phyloP scores from a whole-genome alignment of 2,888 invertebrate species.

The Cacoxenus indagator region DNA sequence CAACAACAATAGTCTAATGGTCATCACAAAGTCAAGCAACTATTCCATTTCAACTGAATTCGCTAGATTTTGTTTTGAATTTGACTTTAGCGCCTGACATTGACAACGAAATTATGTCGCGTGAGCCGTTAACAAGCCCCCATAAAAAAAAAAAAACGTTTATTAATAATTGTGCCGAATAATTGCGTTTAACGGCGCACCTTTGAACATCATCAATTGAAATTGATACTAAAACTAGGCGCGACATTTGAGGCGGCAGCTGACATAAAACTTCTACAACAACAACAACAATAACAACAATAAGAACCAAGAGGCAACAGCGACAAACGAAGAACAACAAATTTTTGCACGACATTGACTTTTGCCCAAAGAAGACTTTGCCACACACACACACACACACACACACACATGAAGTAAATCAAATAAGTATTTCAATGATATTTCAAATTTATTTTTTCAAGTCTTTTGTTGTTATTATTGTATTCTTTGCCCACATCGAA shows the following conservation, averaged over 20 bases:
- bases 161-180: too few species aligned
- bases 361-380: conserved; percentile 15
- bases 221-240: neutral
- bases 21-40: too few species aligned
- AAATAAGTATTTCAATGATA: neutral
- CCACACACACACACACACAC: neutral
- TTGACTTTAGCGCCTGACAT: too few species aligned
- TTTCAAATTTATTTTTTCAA: neutral
- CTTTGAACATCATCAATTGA: neutral
- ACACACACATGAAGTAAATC: neutral
- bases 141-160: too few species aligned
- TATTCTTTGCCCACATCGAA: neutral
- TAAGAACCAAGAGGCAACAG: conserved; percentile 1
- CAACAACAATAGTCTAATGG: too few species aligned
- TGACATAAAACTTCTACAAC: conserved; percentile 1
- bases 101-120: too few species aligned
- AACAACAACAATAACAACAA: neutral
- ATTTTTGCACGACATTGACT: conserved; percentile 18
- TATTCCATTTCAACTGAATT: too few species aligned
- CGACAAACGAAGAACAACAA: neutral
- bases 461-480: neutral
- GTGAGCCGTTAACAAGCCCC: too few species aligned
- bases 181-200: neutral
- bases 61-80: too few species aligned
- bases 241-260: conserved; percentile 4